Base-by-base conservation (phyloP, 1,140 invertebrate genomes). In the Mycetomoellerius zeteki region DNA sequence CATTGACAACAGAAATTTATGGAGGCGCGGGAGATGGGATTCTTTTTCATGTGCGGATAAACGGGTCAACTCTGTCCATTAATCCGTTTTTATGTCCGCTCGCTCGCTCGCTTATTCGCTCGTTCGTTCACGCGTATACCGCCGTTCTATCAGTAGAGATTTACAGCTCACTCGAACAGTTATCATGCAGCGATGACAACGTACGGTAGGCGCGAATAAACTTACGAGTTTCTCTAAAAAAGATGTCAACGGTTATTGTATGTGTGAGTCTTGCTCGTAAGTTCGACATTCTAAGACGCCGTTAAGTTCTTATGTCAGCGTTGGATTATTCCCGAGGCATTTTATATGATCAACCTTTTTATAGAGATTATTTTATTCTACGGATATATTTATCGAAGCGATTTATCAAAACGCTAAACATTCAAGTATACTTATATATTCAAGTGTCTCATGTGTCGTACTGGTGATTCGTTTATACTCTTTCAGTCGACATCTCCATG, bases 1-100 rank as follows among this genome's bases (percentile, higher is more conserved):
- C 90, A 91, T 91, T 84, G 90, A 90, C 90, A 91, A 65, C 43
- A 60, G 58, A 85, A 91, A 91, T 91, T 91, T 91, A 91, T 91
- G 60, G 85, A 50, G 10, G 60, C 50, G 27, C 16, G 30, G 43
- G 60, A 80, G 60, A 80, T 78, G 85, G 73, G 84, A 85, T 85
- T 65, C 75, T 88, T 86, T 65, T 89, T 64, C 24, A 64, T 16
- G 14, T 65, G 64, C 62, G 85, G 80, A 85, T 90, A 89, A 89
- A 80, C 76, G 88, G 88, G 88, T 89, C 88, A 82, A 50, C 75
- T 58, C 65, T 87, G 88, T 90, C 85, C 88, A 87, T 90, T 90
- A 90, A 90, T 90, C 85, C 85, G 80, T 90, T 90, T 90, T 90
- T 89, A 73, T 72, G 37, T 33, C 50, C 69, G 33, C 19, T 56